These are phyloP conservation scores for Taurulus bubalis DNA, from an alignment of 2,113 vertebrate species.

Conservation along the genomic window DNA sequence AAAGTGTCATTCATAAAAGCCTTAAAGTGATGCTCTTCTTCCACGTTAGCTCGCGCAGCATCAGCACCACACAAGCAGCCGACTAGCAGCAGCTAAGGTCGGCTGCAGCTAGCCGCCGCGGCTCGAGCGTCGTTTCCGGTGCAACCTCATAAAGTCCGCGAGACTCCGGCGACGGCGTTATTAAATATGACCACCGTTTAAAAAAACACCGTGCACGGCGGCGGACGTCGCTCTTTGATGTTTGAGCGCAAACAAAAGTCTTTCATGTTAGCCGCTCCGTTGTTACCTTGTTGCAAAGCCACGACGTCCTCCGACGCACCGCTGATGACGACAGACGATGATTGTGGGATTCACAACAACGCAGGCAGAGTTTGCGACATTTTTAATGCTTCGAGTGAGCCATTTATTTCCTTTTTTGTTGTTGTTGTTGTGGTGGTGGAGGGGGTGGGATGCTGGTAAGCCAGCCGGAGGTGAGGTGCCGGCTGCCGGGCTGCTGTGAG, in stretches of 20 bases:
- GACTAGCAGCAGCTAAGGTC: too few species aligned
- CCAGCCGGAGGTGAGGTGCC: too few species aligned
- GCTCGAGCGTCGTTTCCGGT: too few species aligned
- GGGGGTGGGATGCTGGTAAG: too few species aligned
- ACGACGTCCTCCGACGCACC: conserved; percentile 30
- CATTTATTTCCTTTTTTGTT: too few species aligned
- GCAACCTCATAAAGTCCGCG: too few species aligned
- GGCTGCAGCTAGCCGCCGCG: too few species aligned
- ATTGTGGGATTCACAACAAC: conserved; percentile 34
- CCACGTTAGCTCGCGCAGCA: not conserved
- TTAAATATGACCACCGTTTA: too few species aligned
- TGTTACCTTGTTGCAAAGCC: conserved; percentile 57
- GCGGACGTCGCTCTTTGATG: not conserved
- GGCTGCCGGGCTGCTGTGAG: not conserved
- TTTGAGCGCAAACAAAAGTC: not conserved
- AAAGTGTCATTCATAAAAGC: not conserved
- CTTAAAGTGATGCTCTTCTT: conserved; percentile 25
- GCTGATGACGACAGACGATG: not conserved
- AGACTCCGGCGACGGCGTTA: too few species aligned
- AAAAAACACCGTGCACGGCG: too few species aligned
- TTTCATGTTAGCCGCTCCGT: not conserved
- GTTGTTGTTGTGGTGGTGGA: too few species aligned
- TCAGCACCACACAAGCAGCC: too few species aligned
- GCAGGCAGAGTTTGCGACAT: conserved; percentile 24
- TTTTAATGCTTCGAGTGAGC: conserved; percentile 10